These are phyloP conservation scores for Epinephelus awoara DNA, from an alignment of 2,797 vertebrate genomes.

Conservation along the genomic window DNA sequence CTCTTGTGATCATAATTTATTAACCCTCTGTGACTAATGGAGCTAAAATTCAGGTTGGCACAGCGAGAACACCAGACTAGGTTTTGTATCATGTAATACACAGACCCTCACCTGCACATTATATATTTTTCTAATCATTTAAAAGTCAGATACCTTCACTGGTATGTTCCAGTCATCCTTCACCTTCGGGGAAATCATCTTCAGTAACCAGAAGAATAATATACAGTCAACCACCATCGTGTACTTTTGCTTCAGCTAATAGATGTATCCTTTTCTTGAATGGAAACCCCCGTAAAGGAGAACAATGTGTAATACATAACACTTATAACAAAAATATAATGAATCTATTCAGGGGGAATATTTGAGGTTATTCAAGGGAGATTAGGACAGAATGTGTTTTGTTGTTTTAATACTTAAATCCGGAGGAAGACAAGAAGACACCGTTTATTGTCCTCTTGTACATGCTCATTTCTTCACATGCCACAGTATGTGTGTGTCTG, in stretches of 20 bases:
- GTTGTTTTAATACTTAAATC: constrained; percentile 59
- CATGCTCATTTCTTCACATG: constrained; percentile 56
- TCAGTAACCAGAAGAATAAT: constrained; percentile 58
- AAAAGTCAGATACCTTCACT: constrained; percentile 39
- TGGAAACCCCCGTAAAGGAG: constrained; percentile 68
- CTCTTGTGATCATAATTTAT: constrained; percentile 19
- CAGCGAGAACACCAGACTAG: not conserved
- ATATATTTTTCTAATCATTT: constrained; percentile 41
- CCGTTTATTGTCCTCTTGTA: constrained; percentile 62
- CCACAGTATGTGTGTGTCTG: constrained; percentile 46
- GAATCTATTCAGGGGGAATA: constrained; percentile 65
- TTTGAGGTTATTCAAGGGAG: constrained; percentile 63
- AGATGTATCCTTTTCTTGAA: constrained; percentile 66
- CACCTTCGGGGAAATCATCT: constrained; percentile 49
- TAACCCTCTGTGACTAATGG: not conserved
- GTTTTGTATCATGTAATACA: constrained; percentile 23
- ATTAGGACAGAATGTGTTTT: constrained; percentile 55
- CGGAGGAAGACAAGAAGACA: constrained; percentile 57
- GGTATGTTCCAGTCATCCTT: constrained; percentile 46
- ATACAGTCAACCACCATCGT: constrained; percentile 46
- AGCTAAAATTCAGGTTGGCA: constrained; percentile 5
- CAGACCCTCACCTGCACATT: constrained; percentile 16
- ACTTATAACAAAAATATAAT: constrained; percentile 57
- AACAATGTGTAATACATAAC: constrained; percentile 72
- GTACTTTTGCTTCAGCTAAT: constrained; percentile 48